Base-by-base conservation (phyloP, 2,888 invertebrate genomes). In the Heteromurus nitidus region DNA sequence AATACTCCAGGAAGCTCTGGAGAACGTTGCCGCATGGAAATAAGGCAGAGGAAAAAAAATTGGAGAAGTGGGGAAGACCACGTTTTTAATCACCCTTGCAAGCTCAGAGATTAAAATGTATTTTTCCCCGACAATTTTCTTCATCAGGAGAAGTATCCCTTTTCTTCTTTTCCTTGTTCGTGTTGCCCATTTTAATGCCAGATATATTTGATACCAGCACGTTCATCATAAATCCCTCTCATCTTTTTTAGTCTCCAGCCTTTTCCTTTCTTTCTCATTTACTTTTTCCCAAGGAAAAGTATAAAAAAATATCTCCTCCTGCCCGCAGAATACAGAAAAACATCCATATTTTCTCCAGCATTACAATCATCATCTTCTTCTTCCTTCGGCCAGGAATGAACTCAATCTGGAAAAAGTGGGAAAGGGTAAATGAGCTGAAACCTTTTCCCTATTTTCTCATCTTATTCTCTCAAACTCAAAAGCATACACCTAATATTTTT, bases 41-140 rank as follows among this genome's bases (percentile, higher is more conserved):
- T n/a, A n/a, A n/a, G n/a, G n/a, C n/a, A 24, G 60, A 62, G 60
- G 36, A 62, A 50, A 62, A 44, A 70, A 58, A 42, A 22, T 53
- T 67, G 76, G 26, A 31, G 55, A 67, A 55, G 53, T 24, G 31
- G 30, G 74, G 74, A 72, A 82, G 76, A 73, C 82, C 67, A 69
- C 73, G 82, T 80, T 77, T 82, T 85, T 85, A 85, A 85, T 85
- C 84, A 81, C 83, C 82, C 80, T 70, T 82, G 81, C 83, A 82
- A 83, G 77, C 80, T 80, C 80, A 72, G 84, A 86, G 86, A 86
- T 86, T 86, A 86, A 85, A 86, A 86, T 85, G 85, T 86, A 86
- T 86, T 86, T 86, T 86, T 86, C 86, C n/a, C 47, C 76, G 80
- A 80, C 82, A 60, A n/a, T 82, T 84, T 82, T 82, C 82, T 80